Conservation (phyloP, 2,888 invertebrate species). For the Apotomis capreana region DNA sequence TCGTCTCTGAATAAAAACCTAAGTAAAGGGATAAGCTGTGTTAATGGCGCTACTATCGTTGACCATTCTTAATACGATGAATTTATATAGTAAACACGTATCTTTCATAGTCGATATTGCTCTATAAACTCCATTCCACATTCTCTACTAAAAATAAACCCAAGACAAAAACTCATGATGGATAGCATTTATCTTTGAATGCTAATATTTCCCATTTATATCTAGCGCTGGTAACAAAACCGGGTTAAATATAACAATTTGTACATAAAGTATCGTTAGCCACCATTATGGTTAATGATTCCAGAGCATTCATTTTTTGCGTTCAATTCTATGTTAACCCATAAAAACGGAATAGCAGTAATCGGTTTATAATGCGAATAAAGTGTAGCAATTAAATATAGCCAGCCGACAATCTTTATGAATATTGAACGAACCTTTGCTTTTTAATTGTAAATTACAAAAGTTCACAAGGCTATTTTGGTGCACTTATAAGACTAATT, state of each 20-base stretch:
- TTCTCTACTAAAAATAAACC: neutral
- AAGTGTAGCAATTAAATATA: neutral
- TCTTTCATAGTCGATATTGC: too few relatives aligned
- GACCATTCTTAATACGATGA: too few relatives aligned
- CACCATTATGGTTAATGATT: neutral
- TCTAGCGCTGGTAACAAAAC: neutral
- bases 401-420: neutral
- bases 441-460: neutral
- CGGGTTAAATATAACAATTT: neutral
- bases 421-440: neutral
- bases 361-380: neutral
- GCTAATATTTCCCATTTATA: neutral
- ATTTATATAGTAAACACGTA: too few relatives aligned
- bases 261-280: neutral
- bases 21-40: too few relatives aligned
- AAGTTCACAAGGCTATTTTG: neutral
- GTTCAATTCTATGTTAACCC: neutral
- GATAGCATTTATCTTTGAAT: too few relatives aligned
- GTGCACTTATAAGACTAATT: neutral
- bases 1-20: too few relatives aligned
- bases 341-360: slow-evolving; percentile 1
- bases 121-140: too few relatives aligned
- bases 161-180: neutral
- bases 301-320: neutral
- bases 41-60: too few relatives aligned